Evolutionary conservation across 1,140 invertebrate species (phyloP), one percentile per base, ranked within the genome.

Genomic region (Hyposmocoma kahamanoa): DNA sequence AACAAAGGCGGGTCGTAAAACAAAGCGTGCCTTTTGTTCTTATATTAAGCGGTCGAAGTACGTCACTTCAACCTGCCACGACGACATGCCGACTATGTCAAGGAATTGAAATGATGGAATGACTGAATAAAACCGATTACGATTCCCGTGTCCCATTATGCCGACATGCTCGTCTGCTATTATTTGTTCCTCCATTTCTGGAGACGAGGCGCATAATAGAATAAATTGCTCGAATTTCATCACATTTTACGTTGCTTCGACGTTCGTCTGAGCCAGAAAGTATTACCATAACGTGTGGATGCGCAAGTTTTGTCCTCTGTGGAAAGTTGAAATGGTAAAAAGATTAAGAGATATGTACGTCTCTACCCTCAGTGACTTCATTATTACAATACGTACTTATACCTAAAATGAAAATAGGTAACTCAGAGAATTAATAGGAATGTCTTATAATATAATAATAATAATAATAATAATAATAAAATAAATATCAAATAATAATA

Each of bases 121-220:
- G 32, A 36, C 32, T 26, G 10, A 36, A 36, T 13, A 36, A 15
- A 36, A 36, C 11, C 32, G 32, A 36, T 36, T 36, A 36, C 32
- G 47, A 50, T 54, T 50, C 53, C 53, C 58, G 55, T 53, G 58
- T 46, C 47, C 51, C 59, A 53, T 59, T 55, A 54, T 32, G 42
- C 17, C 47, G 53, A 43, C 50, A 39, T 47, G 47, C 39, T 53
- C 49, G 55, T 52, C 45, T 56, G 42, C 32, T 49, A 30, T 53
- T 47, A 47, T 52, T 57, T 57, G 26, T 46, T 36, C 47, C 41
- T 54, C 48, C 50, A 50, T 52, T 52, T 47, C 28, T 42, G 24
- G 46, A 19, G 17, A 36, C 47, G 8, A 18, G 19, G 39, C 32
- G 45, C 32, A 47, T 50, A 53, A 47, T 52, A 43, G 48, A 52